These are phyloP conservation scores for Ramazzottius varieornatus DNA, from an alignment of 2,888 invertebrate genomes.

Conservation along the genomic window DNA sequence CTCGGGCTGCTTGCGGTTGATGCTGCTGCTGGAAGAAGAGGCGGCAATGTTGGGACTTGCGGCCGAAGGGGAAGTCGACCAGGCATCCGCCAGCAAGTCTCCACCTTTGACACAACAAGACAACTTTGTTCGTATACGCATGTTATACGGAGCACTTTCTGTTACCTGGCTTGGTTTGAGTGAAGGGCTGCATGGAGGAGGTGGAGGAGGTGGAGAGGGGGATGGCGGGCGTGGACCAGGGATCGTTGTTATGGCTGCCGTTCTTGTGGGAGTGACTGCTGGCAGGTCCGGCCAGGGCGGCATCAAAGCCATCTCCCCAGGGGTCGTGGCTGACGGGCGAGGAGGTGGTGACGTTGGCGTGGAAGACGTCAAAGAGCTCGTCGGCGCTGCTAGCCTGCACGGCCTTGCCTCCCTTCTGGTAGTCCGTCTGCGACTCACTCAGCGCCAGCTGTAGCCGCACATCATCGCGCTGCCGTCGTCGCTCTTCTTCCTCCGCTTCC, in stretches of 20 bases:
- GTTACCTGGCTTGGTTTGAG: background rate
- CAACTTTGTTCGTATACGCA: too few relatives aligned
- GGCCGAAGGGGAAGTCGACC: background rate
- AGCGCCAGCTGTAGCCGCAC: conserved; percentile 79
- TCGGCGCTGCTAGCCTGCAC: conserved; percentile 32
- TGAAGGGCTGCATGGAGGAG: background rate
- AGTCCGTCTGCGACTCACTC: conserved; percentile 75
- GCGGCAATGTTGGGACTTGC: background rate
- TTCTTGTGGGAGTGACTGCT: conserved; percentile 34
- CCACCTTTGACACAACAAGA: background rate
- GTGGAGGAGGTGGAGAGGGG: background rate
- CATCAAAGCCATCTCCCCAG: conserved; percentile 34
- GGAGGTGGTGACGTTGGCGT: conserved; percentile 1
- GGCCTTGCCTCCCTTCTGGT: conserved; percentile 20
- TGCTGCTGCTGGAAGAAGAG: background rate
- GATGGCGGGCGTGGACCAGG: conserved; percentile 11
- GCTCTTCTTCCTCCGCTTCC: conserved; percentile 88
- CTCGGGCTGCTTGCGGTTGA: conserved; percentile 17
- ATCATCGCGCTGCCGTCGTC: conserved; percentile 73
- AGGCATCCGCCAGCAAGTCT: background rate
- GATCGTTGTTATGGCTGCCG: conserved; percentile 11
- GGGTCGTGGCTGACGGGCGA: conserved; percentile 8
- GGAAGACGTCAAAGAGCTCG: conserved; percentile 4
- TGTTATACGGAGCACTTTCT: too few relatives aligned
- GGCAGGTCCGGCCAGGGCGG: conserved; percentile 56